A percentile compares a stretch with the other conserved stretches of the same genome.
phyloP scores from a whole-genome alignment of 1,140 invertebrate genomes.

The Drosophila funebris region DNA sequence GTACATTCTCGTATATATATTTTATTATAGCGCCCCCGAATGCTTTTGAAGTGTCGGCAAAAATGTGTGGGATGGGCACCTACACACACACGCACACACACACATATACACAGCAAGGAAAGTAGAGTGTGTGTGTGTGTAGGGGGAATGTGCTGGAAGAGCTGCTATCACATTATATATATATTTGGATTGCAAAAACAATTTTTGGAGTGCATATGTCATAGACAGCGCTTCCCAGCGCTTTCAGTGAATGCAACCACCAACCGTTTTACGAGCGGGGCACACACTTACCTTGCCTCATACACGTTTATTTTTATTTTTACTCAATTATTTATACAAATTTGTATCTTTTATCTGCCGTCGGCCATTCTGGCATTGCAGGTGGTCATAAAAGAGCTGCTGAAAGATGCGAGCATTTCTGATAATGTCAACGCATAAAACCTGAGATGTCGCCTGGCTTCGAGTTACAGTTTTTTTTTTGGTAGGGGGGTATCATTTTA shows the following conservation, averaged over 20 bases:
- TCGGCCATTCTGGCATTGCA: slow-evolving; percentile 58
- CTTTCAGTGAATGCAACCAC: slow-evolving; percentile 9
- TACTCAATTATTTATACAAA: slow-evolving; percentile 66
- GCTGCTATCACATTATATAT: slow-evolving; percentile 7
- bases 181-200: slow-evolving; percentile 35
- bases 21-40: slow-evolving; percentile 63
- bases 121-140: neutral
- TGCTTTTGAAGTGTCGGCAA: slow-evolving; percentile 64
- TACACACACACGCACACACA: slow-evolving; percentile 8
- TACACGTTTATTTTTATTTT: neutral
- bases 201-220: slow-evolving; percentile 72
- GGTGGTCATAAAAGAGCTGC: slow-evolving; percentile 72
- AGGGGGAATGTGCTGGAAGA: neutral
- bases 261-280: no score
- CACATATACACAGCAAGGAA: neutral
- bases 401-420: slow-evolving; percentile 61
- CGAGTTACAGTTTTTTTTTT: slow-evolving; percentile 21
- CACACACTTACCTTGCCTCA: neutral
- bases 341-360: slow-evolving; percentile 63
- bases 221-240: slow-evolving; percentile 33
- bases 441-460: slow-evolving; percentile 47
- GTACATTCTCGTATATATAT: slow-evolving; percentile 46
- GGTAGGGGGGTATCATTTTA: neutral
- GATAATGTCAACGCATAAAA: slow-evolving; percentile 71
- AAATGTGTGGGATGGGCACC: slow-evolving; percentile 37